phyloP scores from a whole-genome alignment of 2,113 vertebrate species.

The Callionymus lyra region DNA sequence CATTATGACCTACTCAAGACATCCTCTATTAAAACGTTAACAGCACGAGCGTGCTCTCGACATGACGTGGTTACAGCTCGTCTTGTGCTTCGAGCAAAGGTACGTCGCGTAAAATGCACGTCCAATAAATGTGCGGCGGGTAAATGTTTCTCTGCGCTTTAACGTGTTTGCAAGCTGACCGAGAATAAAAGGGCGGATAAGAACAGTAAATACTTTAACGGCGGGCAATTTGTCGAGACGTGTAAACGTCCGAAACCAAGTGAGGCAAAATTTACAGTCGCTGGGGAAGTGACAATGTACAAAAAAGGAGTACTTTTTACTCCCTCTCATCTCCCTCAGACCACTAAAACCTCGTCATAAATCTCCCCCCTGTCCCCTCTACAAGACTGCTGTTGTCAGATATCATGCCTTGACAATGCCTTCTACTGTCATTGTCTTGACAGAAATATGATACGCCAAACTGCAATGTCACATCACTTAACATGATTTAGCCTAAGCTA shows the following conservation, averaged over 20 bases:
- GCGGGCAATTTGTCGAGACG: conserved; percentile 85
- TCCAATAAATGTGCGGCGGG: conserved; percentile 72
- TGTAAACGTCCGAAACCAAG: conserved; percentile 83
- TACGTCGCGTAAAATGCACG: conserved; percentile 41
- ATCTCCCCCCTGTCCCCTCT: conserved; percentile 66
- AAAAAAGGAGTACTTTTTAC: conserved; percentile 85
- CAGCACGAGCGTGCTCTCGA: conserved; percentile 19
- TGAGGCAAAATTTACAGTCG: conserved; percentile 85
- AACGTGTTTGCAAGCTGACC: conserved; percentile 47
- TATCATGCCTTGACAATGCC: conserved; percentile 87
- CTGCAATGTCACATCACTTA: conserved; percentile 95
- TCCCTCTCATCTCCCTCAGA: conserved; percentile 61
- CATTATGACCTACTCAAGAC: conserved; percentile 33
- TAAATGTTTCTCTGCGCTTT: conserved; percentile 72
- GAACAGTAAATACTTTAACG: conserved; percentile 87
- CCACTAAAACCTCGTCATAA: conserved; percentile 89
- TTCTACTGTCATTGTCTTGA: conserved; percentile 91
- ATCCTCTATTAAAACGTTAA: conserved; percentile 41
- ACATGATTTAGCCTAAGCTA: conserved; percentile 88
- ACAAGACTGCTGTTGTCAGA: conserved; percentile 85
- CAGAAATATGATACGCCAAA: conserved; percentile 97
- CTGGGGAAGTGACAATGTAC: conserved; percentile 87
- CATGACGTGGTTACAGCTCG: conserved; percentile 33
- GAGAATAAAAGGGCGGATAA: conserved; percentile 64
- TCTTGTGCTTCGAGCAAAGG: conserved; percentile 33